Evolutionary conservation across 2,888 invertebrate species (phyloP).

Genomic region (Ischnura elegans): DNA sequence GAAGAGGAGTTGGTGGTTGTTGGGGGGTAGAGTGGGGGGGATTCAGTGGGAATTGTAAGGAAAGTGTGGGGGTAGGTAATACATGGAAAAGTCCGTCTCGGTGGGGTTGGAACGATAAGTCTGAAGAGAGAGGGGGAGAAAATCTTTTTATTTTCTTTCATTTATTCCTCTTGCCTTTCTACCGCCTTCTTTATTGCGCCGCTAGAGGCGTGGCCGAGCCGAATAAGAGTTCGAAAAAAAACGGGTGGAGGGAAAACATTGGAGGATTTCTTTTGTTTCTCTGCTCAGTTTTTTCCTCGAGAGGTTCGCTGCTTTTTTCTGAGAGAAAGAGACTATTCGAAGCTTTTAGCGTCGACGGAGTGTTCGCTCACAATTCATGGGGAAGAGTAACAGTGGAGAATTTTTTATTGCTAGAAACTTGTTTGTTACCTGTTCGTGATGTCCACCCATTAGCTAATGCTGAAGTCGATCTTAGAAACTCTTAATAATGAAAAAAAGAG

Average conservation of each 20-base stretch:
- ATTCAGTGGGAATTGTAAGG: not conserved
- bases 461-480: no score
- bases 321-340: no score
- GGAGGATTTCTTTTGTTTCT: not conserved
- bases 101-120: not conserved
- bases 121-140: not conserved
- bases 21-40: not conserved
- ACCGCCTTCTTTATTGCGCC: slow-evolving; percentile 50
- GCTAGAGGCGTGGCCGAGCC: slow-evolving; percentile 45
- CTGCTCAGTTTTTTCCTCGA: no score
- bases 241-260: not conserved
- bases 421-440: no score
- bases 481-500: no score
- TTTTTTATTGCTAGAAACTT: no score
- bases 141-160: not conserved
- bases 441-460: no score
- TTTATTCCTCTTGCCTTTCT: slow-evolving; percentile 23
- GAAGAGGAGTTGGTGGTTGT: not conserved
- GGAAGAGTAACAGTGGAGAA: no score
- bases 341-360: no score
- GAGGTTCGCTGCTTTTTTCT: no score
- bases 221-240: not conserved
- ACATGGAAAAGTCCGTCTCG: not conserved
- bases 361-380: no score
- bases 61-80: slow-evolving; percentile 10